Evolutionary conservation across 1,140 invertebrate species (phyloP).

Genomic region (Limonius californicus): DNA sequence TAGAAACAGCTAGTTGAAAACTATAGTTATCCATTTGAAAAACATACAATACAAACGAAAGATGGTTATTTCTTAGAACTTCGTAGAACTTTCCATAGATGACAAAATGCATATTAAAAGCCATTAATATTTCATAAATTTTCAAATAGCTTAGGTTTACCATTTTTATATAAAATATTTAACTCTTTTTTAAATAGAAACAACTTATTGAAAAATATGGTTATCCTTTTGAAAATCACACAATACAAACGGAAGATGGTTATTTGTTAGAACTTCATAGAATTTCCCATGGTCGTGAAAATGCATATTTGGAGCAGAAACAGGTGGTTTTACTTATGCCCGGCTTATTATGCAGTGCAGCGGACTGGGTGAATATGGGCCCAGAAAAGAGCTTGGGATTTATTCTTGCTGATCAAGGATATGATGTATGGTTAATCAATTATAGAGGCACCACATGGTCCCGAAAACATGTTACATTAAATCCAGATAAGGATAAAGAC

Average conservation of each 20-base stretch:
- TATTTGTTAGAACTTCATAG: slow-evolving; percentile 58
- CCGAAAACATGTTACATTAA: slow-evolving; percentile 14
- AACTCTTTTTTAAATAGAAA: no score
- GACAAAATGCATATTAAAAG: no score
- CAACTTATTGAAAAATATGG: slow-evolving; percentile 49
- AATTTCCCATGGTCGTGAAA: slow-evolving; percentile 46
- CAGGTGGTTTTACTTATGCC: slow-evolving; percentile 60
- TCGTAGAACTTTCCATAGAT: no score
- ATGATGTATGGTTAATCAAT: slow-evolving; percentile 67
- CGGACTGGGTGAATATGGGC: slow-evolving; percentile 56
- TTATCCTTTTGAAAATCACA: slow-evolving; percentile 54
- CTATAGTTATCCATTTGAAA: no score
- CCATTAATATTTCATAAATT: no score
- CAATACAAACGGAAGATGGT: slow-evolving; percentile 54
- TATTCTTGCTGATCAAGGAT: slow-evolving; percentile 58
- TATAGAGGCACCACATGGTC: slow-evolving; percentile 43
- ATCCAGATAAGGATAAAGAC: slow-evolving; percentile 24
- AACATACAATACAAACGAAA: no score
- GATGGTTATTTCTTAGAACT: no score
- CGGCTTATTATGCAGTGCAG: slow-evolving; percentile 57
- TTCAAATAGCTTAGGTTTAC: no score
- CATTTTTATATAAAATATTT: no score
- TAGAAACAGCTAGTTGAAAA: no score
- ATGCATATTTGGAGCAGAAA: slow-evolving; percentile 20
- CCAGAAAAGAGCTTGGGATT: slow-evolving; percentile 55